These are phyloP conservation scores for Eucidaris tribuloides DNA, from an alignment of 35 echinoderm and acorn worm species.

Conservation along the genomic window DNA sequence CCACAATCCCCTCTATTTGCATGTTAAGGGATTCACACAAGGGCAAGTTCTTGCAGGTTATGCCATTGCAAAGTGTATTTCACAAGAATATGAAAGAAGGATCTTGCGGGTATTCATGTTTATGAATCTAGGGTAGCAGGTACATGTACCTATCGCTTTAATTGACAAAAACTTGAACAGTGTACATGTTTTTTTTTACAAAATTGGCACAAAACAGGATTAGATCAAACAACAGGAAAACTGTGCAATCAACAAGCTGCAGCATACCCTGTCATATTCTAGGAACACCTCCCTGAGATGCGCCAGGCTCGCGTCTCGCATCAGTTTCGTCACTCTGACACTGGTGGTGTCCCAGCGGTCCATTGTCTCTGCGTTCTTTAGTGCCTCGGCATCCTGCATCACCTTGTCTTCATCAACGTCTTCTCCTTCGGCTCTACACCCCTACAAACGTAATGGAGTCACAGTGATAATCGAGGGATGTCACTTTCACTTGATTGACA, in stretches of 20 bases:
- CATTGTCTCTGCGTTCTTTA: conserved; percentile 14
- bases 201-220: background rate
- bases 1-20: no score
- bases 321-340: conserved; percentile 46
- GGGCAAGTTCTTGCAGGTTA: no score
- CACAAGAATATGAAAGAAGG: no score
- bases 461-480: background rate
- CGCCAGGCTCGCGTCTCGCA: conserved; percentile 34
- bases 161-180: background rate
- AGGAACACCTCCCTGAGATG: conserved; percentile 62
- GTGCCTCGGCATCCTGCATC: conserved; percentile 31
- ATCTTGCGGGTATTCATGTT: background rate
- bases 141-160: background rate
- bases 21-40: no score
- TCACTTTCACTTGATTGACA: background rate
- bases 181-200: background rate
- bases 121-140: no score
- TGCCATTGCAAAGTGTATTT: no score
- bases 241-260: background rate
- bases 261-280: conserved; percentile 55
- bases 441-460: background rate
- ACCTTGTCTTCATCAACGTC: conserved; percentile 38
- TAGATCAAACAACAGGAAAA: background rate
- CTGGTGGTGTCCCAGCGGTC: conserved; percentile 49
- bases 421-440: conserved; percentile 19